Evolutionary conservation across 2,113 vertebrate species (phyloP), one percentile per base, ranked within the genome.

Genomic region (Parus major): DNA sequence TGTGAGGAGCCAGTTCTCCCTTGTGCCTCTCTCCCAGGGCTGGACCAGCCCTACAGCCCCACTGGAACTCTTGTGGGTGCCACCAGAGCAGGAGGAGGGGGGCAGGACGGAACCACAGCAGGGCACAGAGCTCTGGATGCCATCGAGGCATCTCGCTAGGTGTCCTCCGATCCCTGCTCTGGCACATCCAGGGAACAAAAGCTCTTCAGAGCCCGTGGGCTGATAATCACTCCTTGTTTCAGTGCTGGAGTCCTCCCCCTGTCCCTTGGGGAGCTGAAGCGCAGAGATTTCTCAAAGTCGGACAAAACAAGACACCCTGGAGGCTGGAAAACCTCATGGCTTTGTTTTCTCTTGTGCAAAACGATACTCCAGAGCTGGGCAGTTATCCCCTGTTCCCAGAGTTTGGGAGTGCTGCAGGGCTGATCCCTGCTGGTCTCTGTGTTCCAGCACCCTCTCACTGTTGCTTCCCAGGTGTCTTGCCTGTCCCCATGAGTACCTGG

Each of bases 191-290:
- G 85, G 41, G 83, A 95, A 97, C 96, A 97, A 97, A 96, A 95
- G 94, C 61, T 59, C 77, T 52, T 96, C 81, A 95, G 94, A 95
- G 73, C 65, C 73, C 0, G 0, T 6, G 61, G 69, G n/a, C 82
- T 86, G 57, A 97, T 93, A 97, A 97, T 92, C 52, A 92, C 65
- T 78, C 70, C 68, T 96, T 97, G 96, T 97, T 96, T 73, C 80
- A 64, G 47, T 10, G 72, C 64, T 0, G 24, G 35, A 21, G 20
- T 78, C 91, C 92, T 90, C 88, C 86, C 92, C 63, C 72, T 83
- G 72, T 59, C 22, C 64, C 77, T 33, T n/a, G 55, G 88, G 82
- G 60, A 69, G 53, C 65, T n/a, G 82, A 72, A 82, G 71, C 0
- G 7, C 80, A n/a, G 55, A 79, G 42, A 56, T 85, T 90, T 81